Evolutionary conservation across 2,113 vertebrate genomes (phyloP).

Genomic region (Lates calcarifer): DNA sequence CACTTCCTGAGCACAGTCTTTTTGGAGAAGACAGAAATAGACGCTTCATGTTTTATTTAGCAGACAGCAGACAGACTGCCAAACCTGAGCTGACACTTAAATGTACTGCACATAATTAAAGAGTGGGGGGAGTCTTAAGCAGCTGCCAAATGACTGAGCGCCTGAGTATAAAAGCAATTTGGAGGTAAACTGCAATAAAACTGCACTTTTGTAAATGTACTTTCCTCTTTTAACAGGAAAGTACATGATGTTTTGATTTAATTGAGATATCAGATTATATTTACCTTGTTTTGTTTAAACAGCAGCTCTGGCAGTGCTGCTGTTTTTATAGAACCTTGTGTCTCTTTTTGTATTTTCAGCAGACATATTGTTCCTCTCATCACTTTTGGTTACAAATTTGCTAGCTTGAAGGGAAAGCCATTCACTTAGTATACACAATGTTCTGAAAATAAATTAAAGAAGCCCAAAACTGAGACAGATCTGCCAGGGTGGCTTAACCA

Average conservation of each 20-base stretch:
- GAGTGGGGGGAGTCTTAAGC: not conserved
- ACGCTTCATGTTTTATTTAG: slow-evolving; percentile 73
- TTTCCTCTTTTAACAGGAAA: not conserved
- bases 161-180: slow-evolving; percentile 23
- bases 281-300: not conserved
- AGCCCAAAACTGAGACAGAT: not conserved
- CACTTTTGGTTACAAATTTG: not conserved
- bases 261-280: not conserved
- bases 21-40: slow-evolving; percentile 64
- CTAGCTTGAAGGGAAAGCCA: not conserved
- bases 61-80: slow-evolving; percentile 47
- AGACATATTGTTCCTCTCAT: not conserved
- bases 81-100: slow-evolving; percentile 61
- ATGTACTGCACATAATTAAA: slow-evolving; percentile 53
- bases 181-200: slow-evolving; percentile 1
- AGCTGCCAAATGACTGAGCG: slow-evolving; percentile 30
- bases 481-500: not conserved
- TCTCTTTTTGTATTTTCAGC: not conserved
- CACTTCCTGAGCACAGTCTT: slow-evolving; percentile 16
- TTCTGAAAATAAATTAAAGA: not conserved
- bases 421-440: not conserved
- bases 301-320: not conserved
- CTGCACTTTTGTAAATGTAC: not conserved
- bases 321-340: not conserved
- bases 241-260: slow-evolving; percentile 30